Evolutionary conservation across 2,888 invertebrate genomes (phyloP).

Genomic region (Sthenelais limicola): DNA sequence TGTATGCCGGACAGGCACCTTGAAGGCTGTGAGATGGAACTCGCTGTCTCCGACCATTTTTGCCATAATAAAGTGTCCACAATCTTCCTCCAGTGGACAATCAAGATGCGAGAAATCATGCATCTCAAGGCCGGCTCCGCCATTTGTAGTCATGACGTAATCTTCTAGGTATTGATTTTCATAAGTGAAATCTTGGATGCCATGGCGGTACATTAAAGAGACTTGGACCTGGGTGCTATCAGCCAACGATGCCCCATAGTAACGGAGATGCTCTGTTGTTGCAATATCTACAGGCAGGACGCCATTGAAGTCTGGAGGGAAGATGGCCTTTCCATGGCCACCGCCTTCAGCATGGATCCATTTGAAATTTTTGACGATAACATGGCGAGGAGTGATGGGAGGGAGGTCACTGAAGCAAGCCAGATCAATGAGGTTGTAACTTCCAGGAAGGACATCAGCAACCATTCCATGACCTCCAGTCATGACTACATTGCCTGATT

Average conservation of each 20-base stretch:
- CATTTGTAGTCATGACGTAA: slow-evolving; percentile 47
- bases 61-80: slow-evolving; percentile 52
- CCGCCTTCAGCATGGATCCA: slow-evolving; percentile 47
- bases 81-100: slow-evolving; percentile 52
- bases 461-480: slow-evolving; percentile 50
- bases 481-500: slow-evolving; percentile 50
- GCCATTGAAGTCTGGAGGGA: slow-evolving; percentile 49
- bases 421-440: slow-evolving; percentile 48
- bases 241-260: slow-evolving; percentile 52
- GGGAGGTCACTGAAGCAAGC: slow-evolving; percentile 51
- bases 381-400: slow-evolving; percentile 47
- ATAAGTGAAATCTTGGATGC: slow-evolving; percentile 55
- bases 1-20: slow-evolving; percentile 46
- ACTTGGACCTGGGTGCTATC: slow-evolving; percentile 40
- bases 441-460: slow-evolving; percentile 49
- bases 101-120: slow-evolving; percentile 55
- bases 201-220: slow-evolving; percentile 50
- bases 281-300: slow-evolving; percentile 49
- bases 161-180: slow-evolving; percentile 51
- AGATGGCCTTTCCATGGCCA: slow-evolving; percentile 49
- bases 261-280: slow-evolving; percentile 50
- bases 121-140: slow-evolving; percentile 52
- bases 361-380: slow-evolving; percentile 48
- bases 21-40: slow-evolving; percentile 47
- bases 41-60: slow-evolving; percentile 46